A percentile compares a stretch with the other conserved stretches of the same genome.
Evolutionary conservation across 23 tunicate genomes (phyloP).

Genomic region (Corella eumyota): DNA sequence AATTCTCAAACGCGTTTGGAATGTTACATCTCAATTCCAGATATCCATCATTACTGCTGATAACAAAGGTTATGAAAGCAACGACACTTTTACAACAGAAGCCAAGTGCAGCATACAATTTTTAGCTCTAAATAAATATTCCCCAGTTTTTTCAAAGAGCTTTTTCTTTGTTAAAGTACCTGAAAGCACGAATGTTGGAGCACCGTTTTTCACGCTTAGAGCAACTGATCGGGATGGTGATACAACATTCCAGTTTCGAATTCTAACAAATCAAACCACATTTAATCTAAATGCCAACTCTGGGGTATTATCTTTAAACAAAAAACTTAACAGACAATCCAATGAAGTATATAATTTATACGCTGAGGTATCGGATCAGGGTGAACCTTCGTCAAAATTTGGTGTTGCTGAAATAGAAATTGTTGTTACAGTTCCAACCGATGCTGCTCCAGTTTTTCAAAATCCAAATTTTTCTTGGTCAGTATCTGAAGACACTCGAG

Average conservation of each 20-base stretch:
- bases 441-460: background rate
- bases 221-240: conserved; percentile 22
- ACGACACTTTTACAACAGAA: conserved; percentile 1
- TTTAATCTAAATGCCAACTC: conserved; percentile 18
- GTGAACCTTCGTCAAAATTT: too few species aligned
- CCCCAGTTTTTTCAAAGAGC: conserved; percentile 16
- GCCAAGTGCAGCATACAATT: too few species aligned
- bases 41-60: conserved; percentile 17
- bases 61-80: conserved; percentile 18
- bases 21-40: background rate
- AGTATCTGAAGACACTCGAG: conserved; percentile 14
- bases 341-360: conserved; percentile 7
- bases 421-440: conserved; percentile 16
- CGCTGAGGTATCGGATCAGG: conserved; percentile 8
- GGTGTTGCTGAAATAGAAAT: too few species aligned
- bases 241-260: background rate
- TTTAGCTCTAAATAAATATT: conserved; percentile 15
- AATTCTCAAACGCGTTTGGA: conserved; percentile 4
- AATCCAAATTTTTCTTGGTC: conserved; percentile 10
- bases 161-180: conserved; percentile 5
- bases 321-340: conserved; percentile 23
- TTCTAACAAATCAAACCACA: background rate
- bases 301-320: conserved; percentile 15
- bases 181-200: conserved; percentile 12
- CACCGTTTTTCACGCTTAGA: conserved; percentile 8